Conservation (phyloP, 1,140 invertebrate genomes). For the Ericerus pela region DNA sequence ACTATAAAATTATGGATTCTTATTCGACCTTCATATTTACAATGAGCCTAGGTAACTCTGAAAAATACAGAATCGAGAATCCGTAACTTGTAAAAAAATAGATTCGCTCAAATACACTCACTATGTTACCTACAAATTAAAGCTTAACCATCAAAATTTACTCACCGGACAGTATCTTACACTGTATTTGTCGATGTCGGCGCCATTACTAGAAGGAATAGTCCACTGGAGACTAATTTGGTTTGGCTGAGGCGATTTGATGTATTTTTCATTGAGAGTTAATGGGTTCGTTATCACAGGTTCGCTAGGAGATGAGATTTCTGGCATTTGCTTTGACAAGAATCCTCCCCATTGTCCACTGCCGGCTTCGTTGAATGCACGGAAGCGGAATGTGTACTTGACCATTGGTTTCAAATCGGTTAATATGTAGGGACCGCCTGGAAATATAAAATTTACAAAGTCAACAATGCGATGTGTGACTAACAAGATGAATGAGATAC, state of each 20-base stretch:
- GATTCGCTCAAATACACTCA: too few species aligned
- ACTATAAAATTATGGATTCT: too few species aligned
- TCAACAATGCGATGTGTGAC: too few species aligned
- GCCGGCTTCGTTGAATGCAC: slow-evolving; percentile 69
- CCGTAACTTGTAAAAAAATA: too few species aligned
- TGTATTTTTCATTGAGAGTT: slow-evolving; percentile 26
- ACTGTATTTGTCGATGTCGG: slow-evolving; percentile 67
- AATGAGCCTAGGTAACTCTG: too few species aligned
- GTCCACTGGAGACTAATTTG: slow-evolving; percentile 67
- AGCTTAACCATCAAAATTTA: too few species aligned
- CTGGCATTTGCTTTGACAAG: slow-evolving; percentile 39
- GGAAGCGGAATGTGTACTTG: slow-evolving; percentile 70
- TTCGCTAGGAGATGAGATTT: slow-evolving; percentile 38
- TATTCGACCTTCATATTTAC: too few species aligned
- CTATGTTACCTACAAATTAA: too few species aligned
- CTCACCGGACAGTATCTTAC: slow-evolving; percentile 65
- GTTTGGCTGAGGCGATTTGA: slow-evolving; percentile 45
- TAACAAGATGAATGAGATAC: too few species aligned
- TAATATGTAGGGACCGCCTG: slow-evolving; percentile 48
- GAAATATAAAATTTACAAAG: slow-evolving; percentile 17
- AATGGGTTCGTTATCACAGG: slow-evolving; percentile 34
- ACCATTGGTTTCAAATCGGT: slow-evolving; percentile 61
- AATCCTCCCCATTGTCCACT: slow-evolving; percentile 50
- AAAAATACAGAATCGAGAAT: too few species aligned
- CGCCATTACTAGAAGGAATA: slow-evolving; percentile 71